Base-by-base conservation (phyloP, 2,888 invertebrate species). In the Brachylomia viminalis region DNA sequence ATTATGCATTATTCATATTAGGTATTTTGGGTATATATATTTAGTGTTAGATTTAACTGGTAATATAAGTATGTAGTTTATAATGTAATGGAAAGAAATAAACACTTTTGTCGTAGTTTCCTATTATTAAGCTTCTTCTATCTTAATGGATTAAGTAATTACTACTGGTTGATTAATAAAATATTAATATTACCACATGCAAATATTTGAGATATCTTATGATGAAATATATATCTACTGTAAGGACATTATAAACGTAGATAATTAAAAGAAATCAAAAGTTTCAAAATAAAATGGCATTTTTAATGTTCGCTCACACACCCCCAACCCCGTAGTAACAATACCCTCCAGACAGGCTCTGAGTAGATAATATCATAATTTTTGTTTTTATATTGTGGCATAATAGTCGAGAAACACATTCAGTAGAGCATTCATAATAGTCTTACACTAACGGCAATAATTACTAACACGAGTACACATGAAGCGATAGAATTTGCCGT, bases 181-280 rank as follows among this genome's bases (percentile, higher is more conserved):
- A 96, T 96, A 95, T 95, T 95, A 96, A 96, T 96, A 96, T 96
- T 96, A 96, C 96, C 95, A 96, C 95, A 67, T 96, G 96, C 96
- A 97, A 96, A 97, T 96, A 96, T 96, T 96, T 96, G 96, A 96
- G 94, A 96, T 96, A 97, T 96, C 96, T 96, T 96, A 96, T 96
- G 96, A 96, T 96, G 95, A 96, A 95, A 96, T 96, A 96, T 96
- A 96, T 96, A 96, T 97, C 96, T 97, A 97, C 96, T 96, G 94
- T 96, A 96, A 97, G 96, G 95, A 96, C 96, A 97, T 96, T 96
- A 97, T 96, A 95, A 96, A 95, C 96, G 96, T 97, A 97, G 97
- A 96, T 96, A 97, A 97, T 96, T 96, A 96, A 97, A 96, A 96
- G 96, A 96, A 96, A 96, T 96, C 96, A 95, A 96, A 97, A 96